Conservation (phyloP, 1,140 invertebrate species). For the Musca vetustissima region DNA sequence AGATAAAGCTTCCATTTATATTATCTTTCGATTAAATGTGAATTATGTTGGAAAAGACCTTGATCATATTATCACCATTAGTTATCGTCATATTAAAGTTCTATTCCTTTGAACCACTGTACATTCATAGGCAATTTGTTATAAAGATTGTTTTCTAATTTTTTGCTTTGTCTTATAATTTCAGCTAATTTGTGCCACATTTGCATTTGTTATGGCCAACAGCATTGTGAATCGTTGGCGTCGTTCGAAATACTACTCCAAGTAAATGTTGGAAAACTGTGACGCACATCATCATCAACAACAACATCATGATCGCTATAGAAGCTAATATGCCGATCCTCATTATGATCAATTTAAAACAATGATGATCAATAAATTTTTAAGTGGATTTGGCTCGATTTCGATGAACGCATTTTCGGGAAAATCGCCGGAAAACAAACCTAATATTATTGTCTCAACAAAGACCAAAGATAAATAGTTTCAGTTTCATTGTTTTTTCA, state of each 20-base stretch:
- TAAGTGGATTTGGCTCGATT: background rate
- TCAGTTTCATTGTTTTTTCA: background rate
- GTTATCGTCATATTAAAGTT: too few species aligned
- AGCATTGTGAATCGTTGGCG: conserved; percentile 53
- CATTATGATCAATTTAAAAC: background rate
- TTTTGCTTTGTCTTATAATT: conserved; percentile 22
- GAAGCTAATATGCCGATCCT: background rate
- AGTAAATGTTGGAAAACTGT: conserved; percentile 33
- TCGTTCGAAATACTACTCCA: conserved; percentile 50
- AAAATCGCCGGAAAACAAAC: too few species aligned
- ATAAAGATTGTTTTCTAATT: too few species aligned
- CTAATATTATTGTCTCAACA: background rate
- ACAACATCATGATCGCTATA: background rate
- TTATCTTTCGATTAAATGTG: too few species aligned
- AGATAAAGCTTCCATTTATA: too few species aligned
- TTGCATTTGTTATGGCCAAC: conserved; percentile 48
- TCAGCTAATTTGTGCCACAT: conserved; percentile 44
- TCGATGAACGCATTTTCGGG: background rate
- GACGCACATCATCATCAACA: background rate
- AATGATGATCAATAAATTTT: background rate
- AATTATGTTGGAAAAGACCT: too few species aligned
- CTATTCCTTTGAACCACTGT: too few species aligned
- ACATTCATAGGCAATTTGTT: too few species aligned
- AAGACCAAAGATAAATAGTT: conserved; percentile 18
- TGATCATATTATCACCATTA: too few species aligned